Evolutionary conservation across 2,113 vertebrate species (phyloP).

Genomic region (Athene cunicularia): DNA sequence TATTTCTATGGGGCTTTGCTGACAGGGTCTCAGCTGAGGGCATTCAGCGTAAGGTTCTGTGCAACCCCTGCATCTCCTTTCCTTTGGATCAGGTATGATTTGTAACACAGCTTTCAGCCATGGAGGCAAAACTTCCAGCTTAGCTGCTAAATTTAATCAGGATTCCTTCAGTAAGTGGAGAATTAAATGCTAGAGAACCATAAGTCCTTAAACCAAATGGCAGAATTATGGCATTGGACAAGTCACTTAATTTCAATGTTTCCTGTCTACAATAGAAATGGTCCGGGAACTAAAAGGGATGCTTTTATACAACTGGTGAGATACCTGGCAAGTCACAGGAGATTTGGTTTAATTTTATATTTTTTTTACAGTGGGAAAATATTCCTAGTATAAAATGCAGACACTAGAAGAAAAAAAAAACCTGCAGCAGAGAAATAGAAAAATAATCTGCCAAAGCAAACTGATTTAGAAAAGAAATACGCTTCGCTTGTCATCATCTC

Average conservation of each 20-base stretch:
- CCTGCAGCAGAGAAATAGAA: not conserved
- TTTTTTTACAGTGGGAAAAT: not conserved
- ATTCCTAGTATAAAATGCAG: not conserved
- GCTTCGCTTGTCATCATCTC: not conserved
- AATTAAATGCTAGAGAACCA: not conserved
- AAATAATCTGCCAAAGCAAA: conserved; percentile 28
- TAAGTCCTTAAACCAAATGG: not conserved
- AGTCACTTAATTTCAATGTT: not conserved
- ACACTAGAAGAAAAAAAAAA: not conserved
- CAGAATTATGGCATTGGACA: not conserved
- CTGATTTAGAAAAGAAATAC: not conserved
- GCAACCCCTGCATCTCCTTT: not conserved
- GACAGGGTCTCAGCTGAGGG: not conserved
- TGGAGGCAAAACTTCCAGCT: not conserved
- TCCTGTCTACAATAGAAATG: not conserved
- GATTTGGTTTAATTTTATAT: not conserved
- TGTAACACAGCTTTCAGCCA: not conserved
- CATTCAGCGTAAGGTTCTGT: not conserved
- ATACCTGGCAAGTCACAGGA: not conserved
- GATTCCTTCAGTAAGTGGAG: not conserved
- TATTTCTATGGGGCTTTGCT: not conserved
- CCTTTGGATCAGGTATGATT: not conserved
- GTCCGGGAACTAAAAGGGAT: not conserved
- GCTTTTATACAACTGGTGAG: not conserved
- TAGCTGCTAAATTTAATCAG: not conserved